Evolutionary conservation across 2,888 invertebrate species (phyloP).

Genomic region (Melieria omissa): DNA sequence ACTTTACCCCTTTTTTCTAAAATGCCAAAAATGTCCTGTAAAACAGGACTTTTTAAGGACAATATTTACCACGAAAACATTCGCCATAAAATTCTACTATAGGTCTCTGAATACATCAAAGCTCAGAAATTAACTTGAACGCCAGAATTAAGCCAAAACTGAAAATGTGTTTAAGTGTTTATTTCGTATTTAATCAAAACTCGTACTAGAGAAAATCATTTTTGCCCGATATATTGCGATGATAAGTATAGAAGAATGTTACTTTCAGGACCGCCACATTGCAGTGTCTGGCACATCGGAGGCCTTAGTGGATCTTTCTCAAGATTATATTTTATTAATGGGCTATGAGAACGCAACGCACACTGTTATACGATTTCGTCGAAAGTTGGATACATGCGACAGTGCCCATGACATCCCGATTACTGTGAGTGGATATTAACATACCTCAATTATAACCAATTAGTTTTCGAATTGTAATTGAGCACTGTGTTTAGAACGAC

Average conservation of each 20-base stretch:
- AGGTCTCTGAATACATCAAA: too few relatives aligned
- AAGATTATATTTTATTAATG: slow-evolving; percentile 81
- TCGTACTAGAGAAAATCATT: too few relatives aligned
- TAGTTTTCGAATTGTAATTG: background rate
- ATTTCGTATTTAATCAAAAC: too few relatives aligned
- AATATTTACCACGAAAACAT: too few relatives aligned
- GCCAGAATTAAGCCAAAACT: too few relatives aligned
- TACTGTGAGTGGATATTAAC: slow-evolving; percentile 69
- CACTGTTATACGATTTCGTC: slow-evolving; percentile 80
- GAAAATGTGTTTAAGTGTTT: too few relatives aligned
- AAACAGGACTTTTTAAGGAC: too few relatives aligned
- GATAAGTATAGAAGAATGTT: background rate
- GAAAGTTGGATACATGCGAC: slow-evolving; percentile 84
- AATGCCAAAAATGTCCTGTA: too few relatives aligned
- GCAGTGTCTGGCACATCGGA: slow-evolving; percentile 72
- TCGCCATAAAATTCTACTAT: too few relatives aligned
- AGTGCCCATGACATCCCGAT: slow-evolving; percentile 73
- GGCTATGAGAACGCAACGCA: slow-evolving; percentile 85
- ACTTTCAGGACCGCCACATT: slow-evolving; percentile 78
- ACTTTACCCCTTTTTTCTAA: too few relatives aligned
- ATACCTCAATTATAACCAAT: background rate
- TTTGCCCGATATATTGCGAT: background rate
- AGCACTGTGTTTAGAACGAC: slow-evolving; percentile 69
- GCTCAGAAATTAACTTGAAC: too few relatives aligned
- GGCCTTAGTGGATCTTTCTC: slow-evolving; percentile 78